Evolutionary conservation across 2,888 invertebrate species (phyloP), one percentile per base, ranked within the genome.

Genomic region (Dioctria linearis): DNA sequence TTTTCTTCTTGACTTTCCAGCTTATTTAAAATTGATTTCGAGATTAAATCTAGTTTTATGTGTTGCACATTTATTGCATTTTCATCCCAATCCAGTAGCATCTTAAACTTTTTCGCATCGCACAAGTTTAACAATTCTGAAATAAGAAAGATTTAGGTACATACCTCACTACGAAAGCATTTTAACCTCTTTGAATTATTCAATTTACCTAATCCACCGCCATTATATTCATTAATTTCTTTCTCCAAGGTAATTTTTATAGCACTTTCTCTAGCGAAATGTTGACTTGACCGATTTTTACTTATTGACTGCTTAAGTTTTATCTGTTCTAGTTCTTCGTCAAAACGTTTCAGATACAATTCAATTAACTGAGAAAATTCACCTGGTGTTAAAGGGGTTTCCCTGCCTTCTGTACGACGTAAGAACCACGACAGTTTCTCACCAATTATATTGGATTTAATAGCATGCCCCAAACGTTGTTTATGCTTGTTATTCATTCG

Each of bases 351-450:
- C 11, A 93, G 87, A 85, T 94, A 93, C 75, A 85, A 81, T 8
- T 83, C 83, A 43, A 89, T 86, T 87, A 92, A 83, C 61, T 91
- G 88, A 67, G 91, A 88, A 13, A 92, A 90, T 85, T 94, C 91
- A 84, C 92, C 90, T 57, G 93, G 92, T 39, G 90, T 91, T 80
- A 93, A 92, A 1, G 90, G 88, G 79, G 89, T 89, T 5, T 90
- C 86, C 61, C 89, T 88, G 13, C 88, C 90, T 80, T 91, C 91
- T 0, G 92, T 90, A 85, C 93, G 90, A 49, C 93, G 92, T 84
- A 93, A 90, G 84, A 96, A 95, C 96, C 96, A 96, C 43, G 92
- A 84, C 75, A 95, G 89, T 89, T 95, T 96, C 86, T 96, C 95
- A 57, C 94, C 94, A 46, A 93, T 86, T 39, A 95, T 85, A 86